A percentile compares a stretch with the other conserved stretches of the same genome.
phyloP scores from a whole-genome alignment of 2,113 vertebrate genomes.

The Lophotis ruficrista region DNA sequence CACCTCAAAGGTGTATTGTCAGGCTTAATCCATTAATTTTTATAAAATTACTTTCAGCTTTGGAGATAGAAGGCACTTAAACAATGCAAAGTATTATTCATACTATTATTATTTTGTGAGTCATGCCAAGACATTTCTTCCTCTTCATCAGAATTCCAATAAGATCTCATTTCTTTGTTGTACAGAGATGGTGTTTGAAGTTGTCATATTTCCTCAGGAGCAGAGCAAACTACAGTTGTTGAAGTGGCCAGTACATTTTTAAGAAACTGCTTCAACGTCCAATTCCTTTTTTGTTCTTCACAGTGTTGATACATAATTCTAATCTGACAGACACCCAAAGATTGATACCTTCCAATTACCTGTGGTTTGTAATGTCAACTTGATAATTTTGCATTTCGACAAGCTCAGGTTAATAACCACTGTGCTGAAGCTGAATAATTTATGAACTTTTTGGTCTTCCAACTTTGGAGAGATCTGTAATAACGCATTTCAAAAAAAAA shows the following conservation, averaged over 20 bases:
- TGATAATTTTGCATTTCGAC: background rate
- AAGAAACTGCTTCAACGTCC: background rate
- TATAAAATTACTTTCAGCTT: conserved; percentile 26
- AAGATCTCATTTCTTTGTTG: background rate
- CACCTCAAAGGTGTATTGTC: background rate
- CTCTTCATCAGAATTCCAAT: conserved; percentile 33
- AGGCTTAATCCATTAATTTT: conserved; percentile 38
- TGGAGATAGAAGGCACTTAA: conserved; percentile 19
- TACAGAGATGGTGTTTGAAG: background rate
- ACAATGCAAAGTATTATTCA: conserved; percentile 52
- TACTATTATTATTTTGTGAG: conserved; percentile 53
- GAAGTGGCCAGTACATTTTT: background rate
- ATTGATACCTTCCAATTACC: conserved; percentile 27
- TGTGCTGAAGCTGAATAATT: background rate
- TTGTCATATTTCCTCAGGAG: background rate
- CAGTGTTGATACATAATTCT: background rate
- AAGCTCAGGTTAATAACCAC: background rate
- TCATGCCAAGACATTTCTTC: conserved; percentile 22
- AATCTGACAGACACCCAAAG: background rate
- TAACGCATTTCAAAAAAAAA: background rate
- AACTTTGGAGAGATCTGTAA: background rate
- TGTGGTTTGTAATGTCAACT: background rate
- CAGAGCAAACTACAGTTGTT: background rate
- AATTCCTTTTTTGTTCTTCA: background rate
- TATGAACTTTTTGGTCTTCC: background rate